Evolutionary conservation across 2,113 vertebrate genomes (phyloP).

Genomic region (Odobenus rosmarus): DNA sequence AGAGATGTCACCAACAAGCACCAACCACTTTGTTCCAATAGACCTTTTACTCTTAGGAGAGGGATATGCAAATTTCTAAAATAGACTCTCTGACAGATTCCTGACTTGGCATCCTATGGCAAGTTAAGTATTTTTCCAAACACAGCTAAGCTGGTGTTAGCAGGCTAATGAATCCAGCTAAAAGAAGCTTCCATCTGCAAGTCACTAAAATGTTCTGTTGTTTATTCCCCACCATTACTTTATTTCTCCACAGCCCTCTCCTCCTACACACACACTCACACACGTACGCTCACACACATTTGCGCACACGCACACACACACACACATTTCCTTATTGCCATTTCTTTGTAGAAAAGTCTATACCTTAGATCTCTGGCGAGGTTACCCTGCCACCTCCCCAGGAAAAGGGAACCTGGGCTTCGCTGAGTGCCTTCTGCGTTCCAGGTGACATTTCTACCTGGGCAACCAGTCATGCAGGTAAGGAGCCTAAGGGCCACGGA

Average conservation of each 20-base stretch:
- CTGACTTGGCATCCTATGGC: slow-evolving; percentile 73
- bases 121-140: slow-evolving; percentile 79
- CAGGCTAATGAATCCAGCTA: slow-evolving; percentile 65
- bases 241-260: slow-evolving; percentile 69
- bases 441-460: background rate
- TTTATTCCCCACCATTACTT: slow-evolving; percentile 63
- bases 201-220: slow-evolving; percentile 69
- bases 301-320: background rate
- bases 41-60: slow-evolving; percentile 46
- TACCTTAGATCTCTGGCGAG: background rate
- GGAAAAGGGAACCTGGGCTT: background rate
- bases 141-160: slow-evolving; percentile 69
- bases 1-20: background rate
- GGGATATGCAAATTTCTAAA: slow-evolving; percentile 59
- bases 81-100: slow-evolving; percentile 38
- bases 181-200: slow-evolving; percentile 73
- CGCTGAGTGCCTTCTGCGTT: background rate
- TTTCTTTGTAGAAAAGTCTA: slow-evolving; percentile 14
- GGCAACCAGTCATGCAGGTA: background rate
- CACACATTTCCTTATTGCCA: background rate
- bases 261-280: background rate
- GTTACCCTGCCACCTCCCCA: background rate
- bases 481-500: background rate
- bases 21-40: slow-evolving; percentile 6
- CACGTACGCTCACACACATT: background rate